phyloP scores from a whole-genome alignment of 2,113 vertebrate genomes.

The Engystomops pustulosus region DNA sequence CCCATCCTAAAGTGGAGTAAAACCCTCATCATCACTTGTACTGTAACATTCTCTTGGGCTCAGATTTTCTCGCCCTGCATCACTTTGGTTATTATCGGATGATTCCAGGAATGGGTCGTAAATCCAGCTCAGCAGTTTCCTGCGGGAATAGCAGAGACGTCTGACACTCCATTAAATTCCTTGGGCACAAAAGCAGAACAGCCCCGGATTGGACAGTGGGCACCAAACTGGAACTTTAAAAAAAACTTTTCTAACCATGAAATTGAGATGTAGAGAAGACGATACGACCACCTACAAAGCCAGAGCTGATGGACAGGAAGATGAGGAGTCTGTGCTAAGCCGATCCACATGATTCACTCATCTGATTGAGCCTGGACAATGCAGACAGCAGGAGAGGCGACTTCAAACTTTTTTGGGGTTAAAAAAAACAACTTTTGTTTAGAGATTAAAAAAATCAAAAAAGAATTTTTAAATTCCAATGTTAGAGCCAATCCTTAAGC shows the following conservation, averaged over 20 bases:
- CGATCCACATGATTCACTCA: neutral
- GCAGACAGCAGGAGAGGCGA: neutral
- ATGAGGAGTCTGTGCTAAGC: neutral
- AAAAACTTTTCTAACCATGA: slow-evolving; percentile 1
- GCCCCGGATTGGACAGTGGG: neutral
- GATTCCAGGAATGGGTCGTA: neutral
- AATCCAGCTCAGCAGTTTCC: neutral
- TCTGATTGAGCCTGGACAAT: neutral
- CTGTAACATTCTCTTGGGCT: too few relatives aligned
- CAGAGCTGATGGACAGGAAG: neutral
- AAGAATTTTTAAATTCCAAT: too few relatives aligned
- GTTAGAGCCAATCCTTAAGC: too few relatives aligned
- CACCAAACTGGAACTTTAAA: neutral
- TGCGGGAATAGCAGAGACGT: neutral
- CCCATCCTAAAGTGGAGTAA: too few relatives aligned
- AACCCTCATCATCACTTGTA: too few relatives aligned
- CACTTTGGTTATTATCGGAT: slow-evolving; percentile 1
- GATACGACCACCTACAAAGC: slow-evolving; percentile 7
- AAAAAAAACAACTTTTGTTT: too few relatives aligned
- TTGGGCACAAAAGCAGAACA: neutral
- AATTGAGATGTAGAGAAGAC: neutral
- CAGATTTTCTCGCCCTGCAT: neutral
- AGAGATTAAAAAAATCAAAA: too few relatives aligned
- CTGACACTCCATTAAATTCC: slow-evolving; percentile 3
- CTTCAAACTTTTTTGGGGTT: neutral